Evolutionary conservation across 2,888 invertebrate genomes (phyloP).

Genomic region (Dysmachus trigonus): DNA sequence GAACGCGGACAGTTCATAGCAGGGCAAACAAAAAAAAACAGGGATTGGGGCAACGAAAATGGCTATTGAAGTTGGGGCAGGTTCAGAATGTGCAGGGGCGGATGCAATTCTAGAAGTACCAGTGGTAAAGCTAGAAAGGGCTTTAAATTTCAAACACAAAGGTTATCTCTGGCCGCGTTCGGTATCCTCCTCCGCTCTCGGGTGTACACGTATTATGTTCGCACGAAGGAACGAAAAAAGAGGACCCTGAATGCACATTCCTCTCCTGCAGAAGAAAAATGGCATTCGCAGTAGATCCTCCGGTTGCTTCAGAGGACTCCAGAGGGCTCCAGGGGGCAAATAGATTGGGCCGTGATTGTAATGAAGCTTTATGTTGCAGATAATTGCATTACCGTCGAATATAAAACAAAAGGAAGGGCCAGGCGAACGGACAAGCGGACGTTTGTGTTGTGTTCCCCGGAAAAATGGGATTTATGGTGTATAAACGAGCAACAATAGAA

Average conservation of each 20-base stretch:
- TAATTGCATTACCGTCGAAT: slow-evolving; percentile 50
- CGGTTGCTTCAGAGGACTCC: not conserved
- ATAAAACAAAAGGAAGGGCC: not conserved
- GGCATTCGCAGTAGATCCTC: not conserved
- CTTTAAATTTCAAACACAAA: not conserved
- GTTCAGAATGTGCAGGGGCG: not conserved
- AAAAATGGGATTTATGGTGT: slow-evolving; percentile 36
- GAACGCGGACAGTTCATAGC: not conserved
- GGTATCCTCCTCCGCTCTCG: too few relatives aligned
- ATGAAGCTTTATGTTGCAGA: slow-evolving; percentile 52
- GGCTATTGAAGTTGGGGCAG: not conserved
- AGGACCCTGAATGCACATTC: not conserved
- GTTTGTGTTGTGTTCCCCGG: not conserved
- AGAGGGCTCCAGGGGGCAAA: not conserved
- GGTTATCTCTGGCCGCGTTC: slow-evolving; percentile 11
- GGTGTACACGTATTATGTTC: not conserved
- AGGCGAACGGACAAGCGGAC: not conserved
- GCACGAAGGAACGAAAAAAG: not conserved
- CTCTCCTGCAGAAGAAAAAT: slow-evolving; percentile 10
- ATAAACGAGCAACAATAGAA: slow-evolving; percentile 37
- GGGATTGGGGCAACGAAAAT: not conserved
- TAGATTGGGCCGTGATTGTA: slow-evolving; percentile 46
- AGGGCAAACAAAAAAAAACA: not conserved
- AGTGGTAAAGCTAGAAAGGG: not conserved
- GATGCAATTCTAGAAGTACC: not conserved